phyloP scores from a whole-genome alignment of 2,113 vertebrate genomes.

The Gopherus flavomarginatus region DNA sequence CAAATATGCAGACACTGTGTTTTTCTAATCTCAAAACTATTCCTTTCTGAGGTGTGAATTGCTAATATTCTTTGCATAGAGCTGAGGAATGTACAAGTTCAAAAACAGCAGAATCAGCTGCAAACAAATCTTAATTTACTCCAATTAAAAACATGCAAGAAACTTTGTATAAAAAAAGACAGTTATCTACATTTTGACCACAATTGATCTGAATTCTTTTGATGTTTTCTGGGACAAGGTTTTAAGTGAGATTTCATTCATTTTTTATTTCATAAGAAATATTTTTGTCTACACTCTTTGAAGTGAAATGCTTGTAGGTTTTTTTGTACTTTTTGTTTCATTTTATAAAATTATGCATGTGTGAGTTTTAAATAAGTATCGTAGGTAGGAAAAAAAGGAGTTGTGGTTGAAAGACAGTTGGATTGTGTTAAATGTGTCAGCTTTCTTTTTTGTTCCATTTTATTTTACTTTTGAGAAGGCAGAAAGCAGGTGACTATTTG shows the following conservation, averaged over 20 bases:
- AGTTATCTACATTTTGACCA: neutral
- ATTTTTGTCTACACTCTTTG: neutral
- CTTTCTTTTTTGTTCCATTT: neutral
- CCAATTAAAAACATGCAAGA: neutral
- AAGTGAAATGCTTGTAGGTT: neutral
- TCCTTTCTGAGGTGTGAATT: slow-evolving; percentile 57
- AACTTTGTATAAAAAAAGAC: neutral
- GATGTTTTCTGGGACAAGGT: neutral
- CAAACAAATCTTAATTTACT: neutral
- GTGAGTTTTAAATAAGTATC: neutral
- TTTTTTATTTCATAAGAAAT: neutral
- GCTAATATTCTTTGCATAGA: slow-evolving; percentile 40
- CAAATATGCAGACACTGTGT: slow-evolving; percentile 49
- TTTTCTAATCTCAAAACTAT: slow-evolving; percentile 67
- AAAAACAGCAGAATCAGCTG: slow-evolving; percentile 5
- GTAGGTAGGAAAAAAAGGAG: neutral
- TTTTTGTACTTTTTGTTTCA: neutral
- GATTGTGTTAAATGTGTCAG: neutral
- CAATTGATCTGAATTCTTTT: neutral
- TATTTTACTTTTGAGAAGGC: neutral
- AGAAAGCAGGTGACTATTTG: slow-evolving; percentile 7
- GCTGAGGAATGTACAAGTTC: neutral
- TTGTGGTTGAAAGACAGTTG: neutral
- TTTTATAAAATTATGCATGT: slow-evolving; percentile 3
- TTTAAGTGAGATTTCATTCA: neutral